These are phyloP conservation scores for Cardinalis cardinalis DNA, from an alignment of 2,113 vertebrate genomes.

Conservation along the genomic window DNA sequence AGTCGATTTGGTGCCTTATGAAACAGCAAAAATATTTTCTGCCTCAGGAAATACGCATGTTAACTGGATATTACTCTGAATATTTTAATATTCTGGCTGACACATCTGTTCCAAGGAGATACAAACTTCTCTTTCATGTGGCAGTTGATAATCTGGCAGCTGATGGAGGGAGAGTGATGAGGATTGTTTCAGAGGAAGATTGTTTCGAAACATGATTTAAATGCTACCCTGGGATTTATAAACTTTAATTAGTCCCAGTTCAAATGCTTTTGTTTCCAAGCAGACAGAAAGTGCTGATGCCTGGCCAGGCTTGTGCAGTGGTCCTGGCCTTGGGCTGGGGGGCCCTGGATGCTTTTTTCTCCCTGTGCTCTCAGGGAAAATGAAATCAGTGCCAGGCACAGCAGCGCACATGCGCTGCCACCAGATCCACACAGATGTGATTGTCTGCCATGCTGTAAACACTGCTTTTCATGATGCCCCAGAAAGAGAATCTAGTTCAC, in stretches of 20 bases:
- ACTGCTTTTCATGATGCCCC: not conserved
- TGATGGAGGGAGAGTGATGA: not conserved
- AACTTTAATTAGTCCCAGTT: not conserved
- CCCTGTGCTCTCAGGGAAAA: fast-evolving
- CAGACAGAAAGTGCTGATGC: not conserved
- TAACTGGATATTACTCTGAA: not conserved
- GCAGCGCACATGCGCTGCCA: not conserved
- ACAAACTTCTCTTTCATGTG: not conserved
- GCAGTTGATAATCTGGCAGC: not conserved
- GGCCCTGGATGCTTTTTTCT: not conserved
- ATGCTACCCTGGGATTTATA: not conserved
- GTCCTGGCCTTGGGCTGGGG: not conserved
- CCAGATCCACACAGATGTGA: not conserved
- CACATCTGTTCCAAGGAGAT: not conserved
- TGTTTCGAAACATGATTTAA: not conserved
- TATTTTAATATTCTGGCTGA: not conserved
- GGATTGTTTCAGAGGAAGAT: not conserved
- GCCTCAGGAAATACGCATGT: not conserved
- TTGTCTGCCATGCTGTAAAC: not conserved
- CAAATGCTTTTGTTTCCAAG: not conserved
- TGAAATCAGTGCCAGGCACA: not conserved
- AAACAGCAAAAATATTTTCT: not conserved
- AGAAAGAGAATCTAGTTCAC: constrained; percentile 57
- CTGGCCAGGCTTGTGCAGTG: not conserved
- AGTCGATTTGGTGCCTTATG: not conserved